Evolutionary conservation across 1,140 invertebrate species (phyloP).

Genomic region (Lineus longissimus): DNA sequence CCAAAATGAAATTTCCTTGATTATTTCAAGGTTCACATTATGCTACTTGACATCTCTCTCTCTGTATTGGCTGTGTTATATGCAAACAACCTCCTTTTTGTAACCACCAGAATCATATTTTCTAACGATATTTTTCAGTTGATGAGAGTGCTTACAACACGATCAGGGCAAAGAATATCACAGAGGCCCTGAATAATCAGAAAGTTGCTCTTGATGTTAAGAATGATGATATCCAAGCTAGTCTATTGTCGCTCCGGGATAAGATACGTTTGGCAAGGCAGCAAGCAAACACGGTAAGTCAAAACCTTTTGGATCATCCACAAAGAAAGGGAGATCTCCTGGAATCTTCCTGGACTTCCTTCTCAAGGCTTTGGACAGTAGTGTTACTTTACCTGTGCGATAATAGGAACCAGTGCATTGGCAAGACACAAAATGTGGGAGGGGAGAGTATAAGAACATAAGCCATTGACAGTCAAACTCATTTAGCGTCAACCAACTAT

Average conservation of each 20-base stretch:
- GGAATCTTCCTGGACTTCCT: background rate
- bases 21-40: too few species aligned
- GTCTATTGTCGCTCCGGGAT: slow-evolving; percentile 66
- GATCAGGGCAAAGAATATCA: background rate
- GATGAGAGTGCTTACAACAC: background rate
- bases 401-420: background rate
- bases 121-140: slow-evolving; percentile 16
- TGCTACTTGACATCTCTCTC: too few species aligned
- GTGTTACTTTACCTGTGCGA: background rate
- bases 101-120: too few species aligned
- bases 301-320: background rate
- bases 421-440: background rate
- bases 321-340: background rate
- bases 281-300: slow-evolving; percentile 71
- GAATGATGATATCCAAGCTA: slow-evolving; percentile 38
- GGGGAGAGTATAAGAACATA: background rate
- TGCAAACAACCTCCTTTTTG: too few species aligned
- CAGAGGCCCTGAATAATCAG: background rate
- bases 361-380: background rate
- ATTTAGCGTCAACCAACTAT: background rate
- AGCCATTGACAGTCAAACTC: background rate
- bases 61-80: too few species aligned
- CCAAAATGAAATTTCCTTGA: too few species aligned
- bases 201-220: slow-evolving; percentile 18
- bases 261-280: slow-evolving; percentile 75